Conservation (phyloP, 2,113 vertebrate genomes). For the Mastomys natalensis region DNA sequence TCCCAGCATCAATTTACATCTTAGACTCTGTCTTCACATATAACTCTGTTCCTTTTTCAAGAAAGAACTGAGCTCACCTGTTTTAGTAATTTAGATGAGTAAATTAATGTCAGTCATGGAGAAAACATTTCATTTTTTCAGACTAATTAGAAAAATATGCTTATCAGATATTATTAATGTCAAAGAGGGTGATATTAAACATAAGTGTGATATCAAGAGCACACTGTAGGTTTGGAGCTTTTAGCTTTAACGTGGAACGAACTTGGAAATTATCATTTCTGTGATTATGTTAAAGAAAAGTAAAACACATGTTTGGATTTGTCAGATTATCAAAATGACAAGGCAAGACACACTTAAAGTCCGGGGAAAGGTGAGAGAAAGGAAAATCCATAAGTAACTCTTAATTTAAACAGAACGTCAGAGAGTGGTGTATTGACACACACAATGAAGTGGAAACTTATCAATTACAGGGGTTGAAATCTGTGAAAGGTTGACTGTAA, state of each 20-base stretch:
- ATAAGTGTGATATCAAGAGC: background rate
- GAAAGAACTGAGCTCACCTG: background rate
- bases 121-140: background rate
- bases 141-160: background rate
- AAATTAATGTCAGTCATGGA: background rate
- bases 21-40: conserved; percentile 35
- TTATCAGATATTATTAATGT: background rate
- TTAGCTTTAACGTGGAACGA: background rate
- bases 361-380: background rate
- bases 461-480: background rate
- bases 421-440: background rate
- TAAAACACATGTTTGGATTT: background rate
- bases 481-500: background rate
- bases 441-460: background rate
- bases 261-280: background rate
- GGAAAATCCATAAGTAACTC: background rate
- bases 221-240: background rate
- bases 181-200: background rate
- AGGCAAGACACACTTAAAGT: background rate
- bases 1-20: conserved; percentile 58
- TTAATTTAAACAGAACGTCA: background rate
- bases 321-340: background rate
- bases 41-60: background rate
- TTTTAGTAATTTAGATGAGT: background rate
- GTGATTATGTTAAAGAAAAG: background rate